Percentiles rank a stretch among this genome's conserved stretches.
Evolutionary conservation across 2,113 vertebrate genomes (phyloP).

Genomic region (Parus major): DNA sequence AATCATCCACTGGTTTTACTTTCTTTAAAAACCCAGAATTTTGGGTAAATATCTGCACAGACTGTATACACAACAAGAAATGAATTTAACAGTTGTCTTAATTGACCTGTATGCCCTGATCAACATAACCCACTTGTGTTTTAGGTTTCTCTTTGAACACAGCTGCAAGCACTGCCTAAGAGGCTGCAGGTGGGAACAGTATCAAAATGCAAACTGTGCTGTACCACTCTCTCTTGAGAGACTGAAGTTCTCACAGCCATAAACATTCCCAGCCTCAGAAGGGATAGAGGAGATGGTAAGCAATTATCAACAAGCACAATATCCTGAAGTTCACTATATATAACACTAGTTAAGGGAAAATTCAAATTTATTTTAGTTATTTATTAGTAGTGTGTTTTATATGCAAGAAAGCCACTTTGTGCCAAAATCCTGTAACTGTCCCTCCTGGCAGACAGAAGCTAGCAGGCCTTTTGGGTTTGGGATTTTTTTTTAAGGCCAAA

Average conservation of each 20-base stretch:
- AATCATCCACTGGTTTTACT: background rate
- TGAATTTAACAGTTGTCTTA: background rate
- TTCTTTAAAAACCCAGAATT: rapidly evolving
- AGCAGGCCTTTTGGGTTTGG: background rate
- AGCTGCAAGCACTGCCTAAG: background rate
- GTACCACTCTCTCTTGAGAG: background rate
- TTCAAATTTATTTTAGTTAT: background rate
- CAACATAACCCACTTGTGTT: background rate
- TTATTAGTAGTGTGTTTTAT: slow-evolving; percentile 7
- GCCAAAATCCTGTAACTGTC: background rate
- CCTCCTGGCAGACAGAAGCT: background rate
- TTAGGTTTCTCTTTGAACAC: background rate
- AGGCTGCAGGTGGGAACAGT: background rate
- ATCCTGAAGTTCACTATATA: background rate
- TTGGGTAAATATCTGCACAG: background rate
- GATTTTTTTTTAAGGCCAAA: background rate
- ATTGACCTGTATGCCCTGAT: background rate
- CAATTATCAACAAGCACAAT: background rate
- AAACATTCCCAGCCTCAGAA: background rate
- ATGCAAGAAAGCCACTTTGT: background rate
- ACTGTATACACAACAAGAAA: background rate
- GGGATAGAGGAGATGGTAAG: background rate
- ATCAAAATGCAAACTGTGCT: background rate
- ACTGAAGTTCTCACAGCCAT: background rate
- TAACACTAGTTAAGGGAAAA: background rate